Base-by-base conservation (phyloP, 2,113 vertebrate genomes). In the Psilopsiagon aymara region DNA sequence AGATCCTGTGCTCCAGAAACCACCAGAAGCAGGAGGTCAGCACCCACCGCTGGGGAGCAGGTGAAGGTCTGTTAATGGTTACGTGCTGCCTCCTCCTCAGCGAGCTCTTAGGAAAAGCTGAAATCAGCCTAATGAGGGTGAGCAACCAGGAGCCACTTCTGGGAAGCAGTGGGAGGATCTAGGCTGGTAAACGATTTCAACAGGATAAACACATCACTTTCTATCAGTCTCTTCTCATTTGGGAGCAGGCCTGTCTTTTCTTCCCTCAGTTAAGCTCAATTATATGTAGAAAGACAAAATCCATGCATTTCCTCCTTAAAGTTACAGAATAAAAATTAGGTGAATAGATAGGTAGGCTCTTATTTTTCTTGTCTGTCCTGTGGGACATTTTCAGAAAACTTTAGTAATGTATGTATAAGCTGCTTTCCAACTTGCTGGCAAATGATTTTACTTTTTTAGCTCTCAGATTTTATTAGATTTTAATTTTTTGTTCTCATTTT, bases 381-480 rank as follows among this genome's bases (percentile, higher is more conserved):
- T 90, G 92, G 95, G 95, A 85, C 12, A 3, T 94, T 91, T 92
- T 92, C 71, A 90, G 93, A 96, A 86, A 94, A 95, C 82, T 87
- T 96, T 80, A 4, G 11, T 88, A 71, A 67, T 37, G 81, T 92
- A 52, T 80, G 43, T 93, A 63, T 90, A 77, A 92, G 68, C 91
- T 96, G 86, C 43, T 91, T 64, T 92, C 78, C 31, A 49, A 41
- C 39, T 82, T 0, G 1, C 68, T 96, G 93, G 93, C 91, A 96
- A 97, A 94, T 69, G 4, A 77, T 90, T 96, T 94, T 47, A 35
- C 66, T 81, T 77, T 95, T 94, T 85, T 41, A 51, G 27, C 44
- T 90, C 95, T 98, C 82, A 93, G n/a, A 77, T 97, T 96, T 96
- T 97, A 97, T 97, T 97, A 92, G 95, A 97, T 95, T 95, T 92